These are phyloP conservation scores for Oxygymnocypris stewartii DNA, from an alignment of 2,113 vertebrate genomes.

Conservation along the genomic window DNA sequence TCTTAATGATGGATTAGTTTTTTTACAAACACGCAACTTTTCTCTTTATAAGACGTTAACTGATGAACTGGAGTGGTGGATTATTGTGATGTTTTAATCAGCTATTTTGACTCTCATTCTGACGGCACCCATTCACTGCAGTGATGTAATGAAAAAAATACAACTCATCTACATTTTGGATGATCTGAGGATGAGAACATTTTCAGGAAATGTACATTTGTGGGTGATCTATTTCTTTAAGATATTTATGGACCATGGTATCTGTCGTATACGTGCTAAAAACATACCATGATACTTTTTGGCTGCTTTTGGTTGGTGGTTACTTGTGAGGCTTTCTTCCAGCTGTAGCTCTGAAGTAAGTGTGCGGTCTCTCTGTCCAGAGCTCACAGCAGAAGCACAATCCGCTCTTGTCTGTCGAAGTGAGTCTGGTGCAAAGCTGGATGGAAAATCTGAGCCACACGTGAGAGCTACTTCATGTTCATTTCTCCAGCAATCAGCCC, in stretches of 20 bases:
- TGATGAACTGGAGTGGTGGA: too few species aligned
- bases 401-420: background rate
- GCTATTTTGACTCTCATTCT: too few species aligned
- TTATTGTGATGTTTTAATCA: too few species aligned
- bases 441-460: constrained; percentile 16
- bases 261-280: background rate
- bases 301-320: background rate
- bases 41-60: too few species aligned
- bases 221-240: background rate
- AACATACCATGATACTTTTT: background rate
- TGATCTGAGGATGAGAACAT: too few species aligned
- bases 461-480: constrained; percentile 16
- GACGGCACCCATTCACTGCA: too few species aligned
- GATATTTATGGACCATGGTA: background rate
- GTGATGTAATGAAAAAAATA: too few species aligned
- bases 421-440: background rate
- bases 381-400: background rate
- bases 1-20: too few species aligned
- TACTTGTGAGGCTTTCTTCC: background rate
- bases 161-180: too few species aligned
- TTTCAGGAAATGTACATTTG: background rate
- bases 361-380: background rate
- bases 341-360: constrained; percentile 12
- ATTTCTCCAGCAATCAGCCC: background rate
- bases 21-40: too few species aligned